Evolutionary conservation across 2,888 invertebrate genomes (phyloP).

Genomic region (Melanotus villosus): DNA sequence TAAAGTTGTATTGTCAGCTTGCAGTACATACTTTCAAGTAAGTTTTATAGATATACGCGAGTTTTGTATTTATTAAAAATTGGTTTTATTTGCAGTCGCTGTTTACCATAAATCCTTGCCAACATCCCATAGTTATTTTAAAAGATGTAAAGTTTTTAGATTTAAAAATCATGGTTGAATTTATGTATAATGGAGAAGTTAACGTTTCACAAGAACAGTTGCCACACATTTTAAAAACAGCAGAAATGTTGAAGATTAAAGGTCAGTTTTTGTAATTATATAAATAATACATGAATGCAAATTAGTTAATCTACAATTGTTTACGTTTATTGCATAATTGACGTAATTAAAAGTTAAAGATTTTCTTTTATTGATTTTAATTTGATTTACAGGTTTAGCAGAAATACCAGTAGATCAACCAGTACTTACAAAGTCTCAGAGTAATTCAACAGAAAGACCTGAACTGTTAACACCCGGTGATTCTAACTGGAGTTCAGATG

Average conservation of each 20-base stretch:
- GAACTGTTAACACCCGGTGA: constrained; percentile 74
- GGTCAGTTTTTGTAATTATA: no score
- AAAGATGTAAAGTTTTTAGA: constrained; percentile 91
- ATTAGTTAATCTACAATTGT: background rate
- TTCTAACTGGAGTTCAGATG: constrained; percentile 72
- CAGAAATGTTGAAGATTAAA: constrained; percentile 89
- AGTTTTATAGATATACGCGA: constrained; percentile 42
- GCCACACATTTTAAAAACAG: constrained; percentile 85
- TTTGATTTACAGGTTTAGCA: constrained; percentile 76
- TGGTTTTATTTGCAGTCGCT: constrained; percentile 72
- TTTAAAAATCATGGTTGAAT: constrained; percentile 89
- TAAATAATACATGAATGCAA: no score
- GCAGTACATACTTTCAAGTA: constrained; percentile 95
- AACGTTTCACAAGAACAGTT: constrained; percentile 92
- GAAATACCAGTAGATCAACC: constrained; percentile 88
- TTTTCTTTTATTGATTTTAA: background rate
- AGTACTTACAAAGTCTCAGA: constrained; percentile 77
- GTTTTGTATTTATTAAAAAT: background rate
- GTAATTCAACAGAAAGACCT: constrained; percentile 69
- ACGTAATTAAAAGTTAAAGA: background rate
- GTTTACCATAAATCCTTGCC: constrained; percentile 88
- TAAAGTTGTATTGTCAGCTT: constrained; percentile 91
- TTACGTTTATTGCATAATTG: background rate
- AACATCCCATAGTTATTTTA: constrained; percentile 91
- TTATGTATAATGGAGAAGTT: constrained; percentile 94